Percentiles rank a stretch among this genome's conserved stretches.
Conservation (phyloP, 2,888 invertebrate genomes). For the Leucania comma region DNA sequence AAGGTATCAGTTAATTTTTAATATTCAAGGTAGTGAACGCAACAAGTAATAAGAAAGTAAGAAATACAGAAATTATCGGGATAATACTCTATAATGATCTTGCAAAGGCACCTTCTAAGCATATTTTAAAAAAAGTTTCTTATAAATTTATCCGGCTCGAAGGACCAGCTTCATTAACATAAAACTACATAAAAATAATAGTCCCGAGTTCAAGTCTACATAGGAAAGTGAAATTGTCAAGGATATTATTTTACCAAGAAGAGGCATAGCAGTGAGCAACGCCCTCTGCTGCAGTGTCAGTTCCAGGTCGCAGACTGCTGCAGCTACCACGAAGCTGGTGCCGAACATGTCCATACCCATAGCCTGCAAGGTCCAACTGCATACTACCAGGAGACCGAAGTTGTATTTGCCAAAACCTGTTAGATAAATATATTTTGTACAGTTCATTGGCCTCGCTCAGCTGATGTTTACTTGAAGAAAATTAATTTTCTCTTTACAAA, state of each 20-base stretch:
- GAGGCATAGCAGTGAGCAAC: conserved; percentile 92
- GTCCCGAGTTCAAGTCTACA: background rate
- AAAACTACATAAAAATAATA: background rate
- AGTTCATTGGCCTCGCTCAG: too few species aligned
- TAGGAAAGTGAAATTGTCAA: background rate
- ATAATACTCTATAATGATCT: background rate
- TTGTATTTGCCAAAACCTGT: conserved; percentile 88
- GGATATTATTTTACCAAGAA: conserved; percentile 89
- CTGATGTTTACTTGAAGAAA: too few species aligned
- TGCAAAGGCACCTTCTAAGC: background rate
- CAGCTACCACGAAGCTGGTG: conserved; percentile 93
- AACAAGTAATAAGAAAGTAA: background rate
- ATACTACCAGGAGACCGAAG: conserved; percentile 81
- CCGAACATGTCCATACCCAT: conserved; percentile 89
- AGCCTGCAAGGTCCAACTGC: conserved; percentile 87
- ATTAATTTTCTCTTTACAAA: too few species aligned
- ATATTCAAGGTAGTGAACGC: background rate
- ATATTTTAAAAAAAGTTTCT: background rate
- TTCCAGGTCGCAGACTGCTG: conserved; percentile 93
- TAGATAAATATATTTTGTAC: background rate
- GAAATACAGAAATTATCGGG: too few species aligned
- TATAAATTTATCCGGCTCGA: background rate
- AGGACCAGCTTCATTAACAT: background rate
- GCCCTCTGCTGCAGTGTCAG: conserved; percentile 92
- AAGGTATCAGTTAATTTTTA: too few species aligned